Percentiles rank a stretch among this genome's conserved stretches.
Evolutionary conservation across 2,888 invertebrate species (phyloP).

Genomic region (Drosophila meridionalis): DNA sequence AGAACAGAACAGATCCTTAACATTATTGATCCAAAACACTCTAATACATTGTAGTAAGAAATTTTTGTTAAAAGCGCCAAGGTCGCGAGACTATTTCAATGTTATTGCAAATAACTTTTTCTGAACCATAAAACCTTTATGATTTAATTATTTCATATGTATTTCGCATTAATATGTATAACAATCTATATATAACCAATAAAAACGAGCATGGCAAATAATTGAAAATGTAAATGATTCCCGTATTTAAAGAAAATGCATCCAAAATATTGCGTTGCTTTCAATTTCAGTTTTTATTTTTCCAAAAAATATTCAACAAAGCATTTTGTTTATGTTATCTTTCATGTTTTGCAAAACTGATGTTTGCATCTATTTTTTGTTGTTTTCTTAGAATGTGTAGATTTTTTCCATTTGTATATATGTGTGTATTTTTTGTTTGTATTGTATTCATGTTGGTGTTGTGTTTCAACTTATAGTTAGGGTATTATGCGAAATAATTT

Average conservation of each 20-base stretch:
- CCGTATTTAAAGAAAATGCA: neutral
- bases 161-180: constrained; percentile 41
- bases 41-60: constrained; percentile 19
- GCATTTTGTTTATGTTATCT: constrained; percentile 50
- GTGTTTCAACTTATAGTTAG: constrained; percentile 38
- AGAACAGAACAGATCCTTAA: neutral
- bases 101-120: constrained; percentile 68
- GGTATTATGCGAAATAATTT: constrained; percentile 55
- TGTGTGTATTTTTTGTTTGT: constrained; percentile 3
- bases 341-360: constrained; percentile 30
- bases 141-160: constrained; percentile 41
- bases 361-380: constrained; percentile 22
- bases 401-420: constrained; percentile 19
- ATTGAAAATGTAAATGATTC: neutral
- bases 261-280: constrained; percentile 24
- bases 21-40: constrained; percentile 7
- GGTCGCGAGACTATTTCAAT: constrained; percentile 35
- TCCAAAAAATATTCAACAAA: constrained; percentile 73
- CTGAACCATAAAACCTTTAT: constrained; percentile 22
- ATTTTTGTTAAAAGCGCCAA: constrained; percentile 37
- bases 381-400: constrained; percentile 29
- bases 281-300: constrained; percentile 59
- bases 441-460: constrained; percentile 35
- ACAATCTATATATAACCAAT: constrained; percentile 57
- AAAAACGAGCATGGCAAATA: constrained; percentile 48